Base-by-base conservation (phyloP, 2,113 vertebrate species). In the Corythoichthys haematopterus region DNA sequence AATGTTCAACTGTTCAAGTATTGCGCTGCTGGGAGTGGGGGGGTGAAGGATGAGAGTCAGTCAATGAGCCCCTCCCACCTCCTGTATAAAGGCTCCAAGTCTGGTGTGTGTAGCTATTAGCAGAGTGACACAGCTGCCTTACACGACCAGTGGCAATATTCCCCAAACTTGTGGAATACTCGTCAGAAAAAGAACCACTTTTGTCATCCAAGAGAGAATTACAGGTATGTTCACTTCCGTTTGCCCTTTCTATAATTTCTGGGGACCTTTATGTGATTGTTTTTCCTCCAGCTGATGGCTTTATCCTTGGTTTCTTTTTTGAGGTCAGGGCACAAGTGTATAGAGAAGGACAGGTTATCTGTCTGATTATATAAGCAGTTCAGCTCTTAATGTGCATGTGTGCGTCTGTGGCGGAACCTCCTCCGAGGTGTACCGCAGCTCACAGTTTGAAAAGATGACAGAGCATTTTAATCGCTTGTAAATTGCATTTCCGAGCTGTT, bases 41-140 rank as follows among this genome's bases (percentile, higher is more conserved):
- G 79, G 82, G 85, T 88, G 85, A 86, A 84, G 82, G 81, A 69
- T 69, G 66, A 76, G 71, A 85, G 84, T 88, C 77, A 73, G 69
- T 82, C 67, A 80, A 52, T 51, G 72, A 71, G 91, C 88, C 91
- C 90, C 93, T 91, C 91, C 90, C 89, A 91, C 83, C 72, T 79
- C 69, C 33, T 69, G 77, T 92, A 93, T 94, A 95, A 94, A 93
- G 87, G 87, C 81, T 58, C 71, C 63, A 79, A 20, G 74, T 85
- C 74, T 86, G 88, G 80, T 80, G 85, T 77, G 82, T 78, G 80
- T 84, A 91, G 89, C 88, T 92, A 92, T 91, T 89, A 93, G 87
- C 84, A 90, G 89, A 85, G 91, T 92, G 85, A 90, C 89, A 92
- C 87, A 90, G 77, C 89, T 92, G 87, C 85, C 69, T 83, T 64